phyloP scores from a whole-genome alignment of 2,113 vertebrate genomes.

The Channa maculata region DNA sequence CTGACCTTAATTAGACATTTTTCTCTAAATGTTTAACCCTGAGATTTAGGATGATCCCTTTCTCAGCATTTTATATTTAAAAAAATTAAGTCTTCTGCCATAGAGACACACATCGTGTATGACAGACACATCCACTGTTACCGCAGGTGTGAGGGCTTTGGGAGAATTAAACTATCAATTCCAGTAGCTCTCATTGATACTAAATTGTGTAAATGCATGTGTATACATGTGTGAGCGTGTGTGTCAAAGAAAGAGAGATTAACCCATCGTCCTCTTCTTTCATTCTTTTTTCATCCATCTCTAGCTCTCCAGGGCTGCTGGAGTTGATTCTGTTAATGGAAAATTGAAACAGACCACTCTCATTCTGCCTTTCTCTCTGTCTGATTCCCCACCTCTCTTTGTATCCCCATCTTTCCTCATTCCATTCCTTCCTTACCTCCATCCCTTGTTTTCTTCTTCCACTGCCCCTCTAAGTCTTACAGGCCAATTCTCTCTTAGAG shows the following conservation, averaged over 20 bases:
- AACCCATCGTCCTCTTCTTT: constrained; percentile 42
- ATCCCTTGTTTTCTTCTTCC: constrained; percentile 49
- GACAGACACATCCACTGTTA: constrained; percentile 15
- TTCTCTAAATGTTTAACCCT: too few relatives aligned
- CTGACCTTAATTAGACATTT: too few relatives aligned
- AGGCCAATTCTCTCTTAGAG: constrained; percentile 79
- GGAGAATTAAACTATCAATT: constrained; percentile 59
- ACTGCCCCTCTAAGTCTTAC: constrained; percentile 65
- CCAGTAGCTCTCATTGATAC: constrained; percentile 38
- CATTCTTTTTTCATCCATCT: constrained; percentile 54
- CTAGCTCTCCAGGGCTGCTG: constrained; percentile 40
- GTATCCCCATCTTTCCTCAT: not conserved
- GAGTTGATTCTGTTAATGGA: constrained; percentile 61
- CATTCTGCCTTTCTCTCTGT: constrained; percentile 5
- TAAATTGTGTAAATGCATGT: constrained; percentile 16
- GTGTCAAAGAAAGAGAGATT: constrained; percentile 39
- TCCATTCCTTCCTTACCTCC: constrained; percentile 22
- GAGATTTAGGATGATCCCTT: too few relatives aligned
- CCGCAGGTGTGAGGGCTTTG: constrained; percentile 47
- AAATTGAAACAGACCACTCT: constrained; percentile 49
- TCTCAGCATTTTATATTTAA: too few relatives aligned
- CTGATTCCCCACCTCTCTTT: not conserved
- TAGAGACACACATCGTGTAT: not conserved
- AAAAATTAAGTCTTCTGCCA: not conserved
- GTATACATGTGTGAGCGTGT: not conserved